A percentile compares a stretch with the other conserved stretches of the same genome.
Evolutionary conservation across 2,888 invertebrate genomes (phyloP).

Genomic region (Apotomis turbidana): DNA sequence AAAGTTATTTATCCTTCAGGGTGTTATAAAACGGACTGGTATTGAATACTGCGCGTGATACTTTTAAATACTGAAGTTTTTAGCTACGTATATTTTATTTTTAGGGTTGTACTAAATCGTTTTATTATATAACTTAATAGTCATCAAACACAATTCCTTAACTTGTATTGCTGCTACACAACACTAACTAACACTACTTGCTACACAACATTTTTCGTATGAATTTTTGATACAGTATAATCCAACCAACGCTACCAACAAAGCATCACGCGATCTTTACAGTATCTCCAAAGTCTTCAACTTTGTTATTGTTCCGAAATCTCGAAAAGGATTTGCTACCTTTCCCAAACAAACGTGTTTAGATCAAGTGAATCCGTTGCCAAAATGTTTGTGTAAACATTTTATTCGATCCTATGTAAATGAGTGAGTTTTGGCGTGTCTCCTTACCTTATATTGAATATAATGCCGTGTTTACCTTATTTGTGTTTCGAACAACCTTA

Average conservation of each 20-base stretch:
- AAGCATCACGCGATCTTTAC: conserved; percentile 15
- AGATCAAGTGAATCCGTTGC: conserved; percentile 22
- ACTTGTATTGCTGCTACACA: too few relatives aligned
- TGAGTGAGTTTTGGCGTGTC: conserved; percentile 31
- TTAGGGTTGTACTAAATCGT: too few relatives aligned
- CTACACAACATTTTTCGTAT: too few relatives aligned
- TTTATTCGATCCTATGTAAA: conserved; percentile 28
- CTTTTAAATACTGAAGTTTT: too few relatives aligned
- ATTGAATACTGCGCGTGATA: too few relatives aligned
- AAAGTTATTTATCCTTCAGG: neutral
- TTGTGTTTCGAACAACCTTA: conserved; percentile 63
- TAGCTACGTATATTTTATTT: too few relatives aligned
- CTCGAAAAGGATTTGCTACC: conserved; percentile 26
- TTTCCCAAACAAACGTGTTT: conserved; percentile 19
- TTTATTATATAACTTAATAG: too few relatives aligned
- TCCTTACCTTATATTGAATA: conserved; percentile 32
- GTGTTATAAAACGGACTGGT: neutral
- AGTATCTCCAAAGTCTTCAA: conserved; percentile 25
- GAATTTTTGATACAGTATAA: conserved; percentile 21
- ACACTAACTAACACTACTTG: too few relatives aligned
- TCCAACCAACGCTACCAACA: conserved; percentile 19
- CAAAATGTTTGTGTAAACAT: conserved; percentile 19
- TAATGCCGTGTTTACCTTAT: conserved; percentile 38
- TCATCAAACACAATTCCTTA: too few relatives aligned
- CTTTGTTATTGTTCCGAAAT: conserved; percentile 38